Conservation (phyloP, 2,113 vertebrate genomes). For the Orycteropus afer region DNA sequence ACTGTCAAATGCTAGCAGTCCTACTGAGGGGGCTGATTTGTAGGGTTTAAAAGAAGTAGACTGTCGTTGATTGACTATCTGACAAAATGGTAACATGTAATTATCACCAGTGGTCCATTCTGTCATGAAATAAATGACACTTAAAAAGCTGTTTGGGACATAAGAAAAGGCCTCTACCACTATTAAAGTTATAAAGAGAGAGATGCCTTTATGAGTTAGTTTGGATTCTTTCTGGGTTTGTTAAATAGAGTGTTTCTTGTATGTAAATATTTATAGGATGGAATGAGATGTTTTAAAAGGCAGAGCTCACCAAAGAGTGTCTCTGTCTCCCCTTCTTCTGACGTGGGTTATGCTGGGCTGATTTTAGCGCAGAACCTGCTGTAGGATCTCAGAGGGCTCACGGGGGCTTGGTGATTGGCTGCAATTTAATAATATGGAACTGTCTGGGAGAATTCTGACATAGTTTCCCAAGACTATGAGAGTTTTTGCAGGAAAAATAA, state of each 20-base stretch:
- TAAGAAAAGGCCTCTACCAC: slow-evolving; percentile 11
- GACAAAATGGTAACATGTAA: neutral
- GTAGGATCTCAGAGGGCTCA: slow-evolving; percentile 70
- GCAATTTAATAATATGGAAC: slow-evolving; percentile 63
- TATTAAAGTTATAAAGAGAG: slow-evolving; percentile 61
- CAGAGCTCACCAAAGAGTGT: neutral
- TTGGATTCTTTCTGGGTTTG: slow-evolving; percentile 54
- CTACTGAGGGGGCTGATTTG: neutral
- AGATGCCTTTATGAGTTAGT: slow-evolving; percentile 26
- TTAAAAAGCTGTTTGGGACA: neutral
- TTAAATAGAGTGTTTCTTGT: slow-evolving; percentile 65
- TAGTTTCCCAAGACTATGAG: too few species aligned
- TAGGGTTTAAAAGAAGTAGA: neutral
- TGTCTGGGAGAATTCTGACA: slow-evolving; percentile 80
- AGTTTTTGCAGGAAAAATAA: too few species aligned
- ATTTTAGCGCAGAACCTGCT: slow-evolving; percentile 68
- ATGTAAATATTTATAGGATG: slow-evolving; percentile 73
- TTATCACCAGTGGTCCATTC: slow-evolving; percentile 55
- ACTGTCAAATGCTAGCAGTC: neutral
- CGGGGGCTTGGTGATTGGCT: slow-evolving; percentile 64
- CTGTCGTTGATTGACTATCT: neutral
- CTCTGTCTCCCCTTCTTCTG: slow-evolving; percentile 49
- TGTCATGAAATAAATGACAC: slow-evolving; percentile 28
- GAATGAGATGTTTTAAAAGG: slow-evolving; percentile 57
- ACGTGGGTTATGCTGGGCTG: slow-evolving; percentile 75